Conservation (phyloP, 2,797 vertebrate species). For the Etheostoma nigrum region DNA sequence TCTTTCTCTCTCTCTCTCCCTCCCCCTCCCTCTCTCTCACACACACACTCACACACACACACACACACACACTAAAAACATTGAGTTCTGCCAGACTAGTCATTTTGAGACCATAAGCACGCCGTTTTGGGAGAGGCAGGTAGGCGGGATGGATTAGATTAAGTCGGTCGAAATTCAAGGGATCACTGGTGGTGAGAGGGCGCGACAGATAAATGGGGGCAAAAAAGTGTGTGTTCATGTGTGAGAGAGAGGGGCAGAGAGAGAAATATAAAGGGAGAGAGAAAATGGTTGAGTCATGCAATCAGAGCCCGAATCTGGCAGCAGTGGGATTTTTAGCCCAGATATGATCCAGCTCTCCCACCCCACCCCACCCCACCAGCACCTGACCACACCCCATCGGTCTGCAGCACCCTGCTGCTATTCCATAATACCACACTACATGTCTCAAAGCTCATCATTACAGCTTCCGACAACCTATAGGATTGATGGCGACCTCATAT, state of each 20-base stretch:
- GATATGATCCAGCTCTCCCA: conserved; percentile 64
- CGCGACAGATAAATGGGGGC: conserved; percentile 39
- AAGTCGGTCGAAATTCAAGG: conserved; percentile 70
- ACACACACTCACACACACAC: conserved; percentile 22
- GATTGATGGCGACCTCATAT: conserved; percentile 43
- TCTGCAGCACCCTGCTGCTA: conserved; percentile 46
- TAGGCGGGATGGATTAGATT: conserved; percentile 71
- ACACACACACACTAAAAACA: conserved; percentile 11
- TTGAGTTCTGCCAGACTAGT: conserved; percentile 64
- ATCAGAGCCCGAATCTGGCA: conserved; percentile 68
- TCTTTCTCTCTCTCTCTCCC: neutral
- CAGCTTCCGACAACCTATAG: conserved; percentile 28
- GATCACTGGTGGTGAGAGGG: conserved; percentile 59
- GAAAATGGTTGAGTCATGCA: conserved; percentile 67
- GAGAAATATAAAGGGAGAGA: conserved; percentile 49
- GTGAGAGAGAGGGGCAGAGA: conserved; percentile 27
- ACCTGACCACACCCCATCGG: conserved; percentile 40
- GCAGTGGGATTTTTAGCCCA: conserved; percentile 64
- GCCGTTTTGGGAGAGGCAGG: conserved; percentile 56
- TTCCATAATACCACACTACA: conserved; percentile 53
- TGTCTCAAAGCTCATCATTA: conserved; percentile 45
- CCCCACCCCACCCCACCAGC: conserved; percentile 42
- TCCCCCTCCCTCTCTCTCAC: neutral
- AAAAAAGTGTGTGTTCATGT: conserved; percentile 33
- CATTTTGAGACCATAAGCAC: conserved; percentile 68